Base-by-base conservation (phyloP, 2,797 vertebrate genomes). In the Cyclura pinguis region DNA sequence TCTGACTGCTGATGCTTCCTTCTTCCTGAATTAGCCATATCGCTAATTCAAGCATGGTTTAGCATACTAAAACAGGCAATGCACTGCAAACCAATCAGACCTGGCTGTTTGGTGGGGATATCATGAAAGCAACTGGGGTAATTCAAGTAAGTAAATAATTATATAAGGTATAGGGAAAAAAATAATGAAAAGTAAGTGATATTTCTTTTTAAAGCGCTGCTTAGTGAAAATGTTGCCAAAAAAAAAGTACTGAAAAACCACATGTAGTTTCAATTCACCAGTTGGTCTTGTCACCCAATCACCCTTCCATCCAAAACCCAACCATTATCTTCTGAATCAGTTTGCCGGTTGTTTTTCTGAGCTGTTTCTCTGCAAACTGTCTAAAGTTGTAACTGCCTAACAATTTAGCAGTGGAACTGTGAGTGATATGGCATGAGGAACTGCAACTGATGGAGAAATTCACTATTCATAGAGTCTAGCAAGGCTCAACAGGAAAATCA, bases 401-500 rank as follows among this genome's bases (percentile, higher is more conserved):
- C 35, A 52, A 2, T 2, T 62, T 91, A 14, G 78, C 59, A 87
- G 20, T 20, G 78, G n/a, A 10, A 52, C 9, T 52, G n/a, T 35
- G 52, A 22, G 35, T 81, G 5, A n/a, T 91, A 16, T 38, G 80
- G 64, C 24, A 77, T 32, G 24, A 50, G 12, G 47, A 86, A 1
- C 52, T 52, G 9, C 52, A 52, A 52, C 52, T 86, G 88, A 88
- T 88, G 42, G 57, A 91, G 35, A 91, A 74, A 83, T 42, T 29
- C 80, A 16, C 35, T 89, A n/a, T 83, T 64, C 3, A 0, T 50
- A 69, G 59, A 50, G 16, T 9, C 18, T 32, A n/a, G 42, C 69
- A 35, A 64, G 73, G 42, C 29, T 81, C 4, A 13, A 20, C 29
- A 87, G 52, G 83, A 52, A 81, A 16, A 47, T 0, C 55, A 77